Evolutionary conservation across 2,888 invertebrate genomes (phyloP).

Genomic region (Clistopyga incitator): DNA sequence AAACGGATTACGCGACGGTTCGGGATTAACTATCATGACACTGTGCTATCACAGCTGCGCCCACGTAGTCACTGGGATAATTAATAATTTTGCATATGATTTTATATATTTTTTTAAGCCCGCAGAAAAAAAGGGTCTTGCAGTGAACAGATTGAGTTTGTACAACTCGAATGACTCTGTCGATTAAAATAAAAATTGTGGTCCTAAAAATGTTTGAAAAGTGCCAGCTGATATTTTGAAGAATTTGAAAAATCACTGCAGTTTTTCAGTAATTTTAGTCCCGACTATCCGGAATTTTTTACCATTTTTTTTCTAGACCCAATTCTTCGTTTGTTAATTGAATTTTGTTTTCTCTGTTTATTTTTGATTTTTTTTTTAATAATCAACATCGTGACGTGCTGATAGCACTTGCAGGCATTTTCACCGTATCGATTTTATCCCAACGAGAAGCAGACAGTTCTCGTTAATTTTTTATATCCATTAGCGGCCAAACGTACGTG

Average conservation of each 20-base stretch:
- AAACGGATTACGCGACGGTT: constrained; percentile 7
- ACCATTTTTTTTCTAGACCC: not conserved
- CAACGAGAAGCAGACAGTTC: not conserved
- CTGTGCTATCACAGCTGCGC: not conserved
- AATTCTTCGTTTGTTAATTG: not conserved
- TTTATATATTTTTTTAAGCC: too few species aligned
- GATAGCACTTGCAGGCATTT: not conserved
- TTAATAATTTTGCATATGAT: too few species aligned
- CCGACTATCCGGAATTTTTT: too few species aligned
- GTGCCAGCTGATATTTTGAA: not conserved
- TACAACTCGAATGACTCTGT: too few species aligned
- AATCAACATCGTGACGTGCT: not conserved
- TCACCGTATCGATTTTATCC: not conserved
- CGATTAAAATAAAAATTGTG: too few species aligned
- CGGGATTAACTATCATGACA: not conserved
- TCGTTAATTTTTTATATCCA: not conserved
- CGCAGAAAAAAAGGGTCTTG: too few species aligned
- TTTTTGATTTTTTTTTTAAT: not conserved
- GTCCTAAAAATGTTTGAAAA: not conserved
- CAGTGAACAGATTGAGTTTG: too few species aligned
- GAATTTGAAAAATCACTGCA: not conserved
- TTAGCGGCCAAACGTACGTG: not conserved
- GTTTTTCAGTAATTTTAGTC: not conserved
- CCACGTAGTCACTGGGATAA: not conserved
- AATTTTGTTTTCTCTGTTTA: not conserved